Base-by-base conservation (phyloP, 2,888 invertebrate genomes). In the Acheta domesticus region DNA sequence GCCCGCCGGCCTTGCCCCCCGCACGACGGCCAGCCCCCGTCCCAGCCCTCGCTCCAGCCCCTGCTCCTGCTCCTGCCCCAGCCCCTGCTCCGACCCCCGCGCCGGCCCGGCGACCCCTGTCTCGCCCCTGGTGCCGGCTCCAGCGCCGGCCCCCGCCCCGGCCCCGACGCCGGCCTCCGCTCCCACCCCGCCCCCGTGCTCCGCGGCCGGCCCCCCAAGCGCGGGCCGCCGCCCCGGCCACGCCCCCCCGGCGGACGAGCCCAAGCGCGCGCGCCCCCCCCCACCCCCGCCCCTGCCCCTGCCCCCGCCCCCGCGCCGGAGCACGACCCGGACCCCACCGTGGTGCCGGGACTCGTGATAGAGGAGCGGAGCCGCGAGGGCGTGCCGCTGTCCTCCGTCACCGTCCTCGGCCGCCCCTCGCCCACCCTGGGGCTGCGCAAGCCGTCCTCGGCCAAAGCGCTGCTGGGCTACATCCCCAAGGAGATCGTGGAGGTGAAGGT, bases 391-490 rank as follows among this genome's bases (percentile, higher is more conserved):
- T 62, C 62, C 62, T 19, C 62, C 14, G n/a, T n/a, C n/a, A 62
- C 62, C n/a, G n/a, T n/a, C n/a, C 14, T n/a, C n/a, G n/a, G 62
- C n/a, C 62, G 62, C 62, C 62, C 62, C n/a, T 62, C 62, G 14
- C 36, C 36, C 36, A 62, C 48, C 21, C 2, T 11, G 23, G 73
- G 16, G 12, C 8, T 11, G 49, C 20, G 23, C 21, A 62, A 23
- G 14, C 11, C 23, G 21, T 12, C 16, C 5, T 11, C 62, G 23
- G 20, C 73, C 49, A 77, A 16, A 12, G 5, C 36, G 20, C 23
- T 49, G 49, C 16, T 62, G 11, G 79, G 48, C 14, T 48, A 79
- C 73, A 79, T 36, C 19, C 73, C n/a, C 73, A 50, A 49, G 78
- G 36, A 62, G 77, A 75, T 48, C 62, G 62, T 62, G 14, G 62